phyloP scores from a whole-genome alignment of 2,888 invertebrate genomes.

The Plebejus anna region DNA sequence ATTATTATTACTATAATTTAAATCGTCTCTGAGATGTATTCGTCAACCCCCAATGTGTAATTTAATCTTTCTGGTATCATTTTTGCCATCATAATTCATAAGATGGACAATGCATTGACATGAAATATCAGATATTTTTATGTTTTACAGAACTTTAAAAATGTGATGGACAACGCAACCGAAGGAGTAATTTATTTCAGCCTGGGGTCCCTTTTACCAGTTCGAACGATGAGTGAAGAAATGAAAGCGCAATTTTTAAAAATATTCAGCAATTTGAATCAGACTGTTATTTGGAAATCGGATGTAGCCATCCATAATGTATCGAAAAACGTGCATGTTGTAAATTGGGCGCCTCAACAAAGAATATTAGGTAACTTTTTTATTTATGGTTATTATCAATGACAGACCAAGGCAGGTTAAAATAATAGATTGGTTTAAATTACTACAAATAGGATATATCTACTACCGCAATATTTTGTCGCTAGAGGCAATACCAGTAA shows the following conservation, averaged over 20 bases:
- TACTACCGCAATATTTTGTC: no score
- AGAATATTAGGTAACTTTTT: slow-evolving; percentile 49
- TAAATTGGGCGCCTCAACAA: slow-evolving; percentile 56
- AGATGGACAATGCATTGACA: no score
- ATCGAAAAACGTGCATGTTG: slow-evolving; percentile 50
- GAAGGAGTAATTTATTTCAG: slow-evolving; percentile 74
- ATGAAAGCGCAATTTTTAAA: slow-evolving; percentile 51
- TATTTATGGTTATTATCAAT: neutral
- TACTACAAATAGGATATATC: no score
- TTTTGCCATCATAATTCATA: no score
- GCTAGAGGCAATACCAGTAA: no score
- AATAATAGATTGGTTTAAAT: no score
- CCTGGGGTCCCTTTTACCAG: slow-evolving; percentile 65
- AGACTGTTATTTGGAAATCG: slow-evolving; percentile 66
- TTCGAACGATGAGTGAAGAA: slow-evolving; percentile 53
- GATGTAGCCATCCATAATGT: slow-evolving; percentile 45
- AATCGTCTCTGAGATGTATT: no score
- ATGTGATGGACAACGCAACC: slow-evolving; percentile 59
- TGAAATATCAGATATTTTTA: neutral
- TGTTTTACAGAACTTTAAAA: slow-evolving; percentile 50
- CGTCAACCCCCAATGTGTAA: no score
- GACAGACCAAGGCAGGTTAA: no score
- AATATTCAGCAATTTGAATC: slow-evolving; percentile 61
- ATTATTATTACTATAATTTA: no score
- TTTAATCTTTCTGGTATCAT: no score